Evolutionary conservation across 2,797 vertebrate species (phyloP).

Genomic region (Silurus aristotelis): DNA sequence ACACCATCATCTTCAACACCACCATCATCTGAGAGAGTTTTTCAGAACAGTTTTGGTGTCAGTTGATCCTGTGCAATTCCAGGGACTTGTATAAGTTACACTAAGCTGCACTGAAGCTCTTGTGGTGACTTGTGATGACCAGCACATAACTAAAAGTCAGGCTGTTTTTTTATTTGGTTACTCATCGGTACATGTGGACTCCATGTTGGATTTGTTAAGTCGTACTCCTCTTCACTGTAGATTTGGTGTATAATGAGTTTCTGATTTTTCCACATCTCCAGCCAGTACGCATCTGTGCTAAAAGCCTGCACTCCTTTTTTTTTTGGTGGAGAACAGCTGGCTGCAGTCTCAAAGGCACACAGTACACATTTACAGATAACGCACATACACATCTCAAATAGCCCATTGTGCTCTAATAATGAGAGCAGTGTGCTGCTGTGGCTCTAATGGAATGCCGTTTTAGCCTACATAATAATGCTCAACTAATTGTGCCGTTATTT

Average conservation of each 20-base stretch:
- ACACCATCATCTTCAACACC: neutral
- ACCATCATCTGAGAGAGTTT: neutral
- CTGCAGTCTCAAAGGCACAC: slow-evolving; percentile 60
- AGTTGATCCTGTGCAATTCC: neutral
- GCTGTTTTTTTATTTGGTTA: neutral
- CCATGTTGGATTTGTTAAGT: neutral
- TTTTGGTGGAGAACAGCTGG: slow-evolving; percentile 67
- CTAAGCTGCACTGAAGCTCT: neutral
- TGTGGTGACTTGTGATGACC: neutral
- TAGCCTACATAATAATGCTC: slow-evolving; percentile 26
- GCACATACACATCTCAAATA: slow-evolving; percentile 50
- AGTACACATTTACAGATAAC: slow-evolving; percentile 43
- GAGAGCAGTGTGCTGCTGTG: slow-evolving; percentile 44
- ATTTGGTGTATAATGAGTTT: neutral
- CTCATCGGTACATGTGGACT: neutral
- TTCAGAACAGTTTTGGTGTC: neutral
- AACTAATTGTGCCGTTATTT: slow-evolving; percentile 21
- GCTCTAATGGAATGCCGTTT: slow-evolving; percentile 40
- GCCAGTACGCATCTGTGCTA: slow-evolving; percentile 46
- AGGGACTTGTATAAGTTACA: neutral
- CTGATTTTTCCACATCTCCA: slow-evolving; percentile 7
- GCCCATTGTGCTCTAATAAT: slow-evolving; percentile 54
- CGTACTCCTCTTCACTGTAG: neutral
- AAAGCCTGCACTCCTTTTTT: slow-evolving; percentile 37
- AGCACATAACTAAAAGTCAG: neutral